Evolutionary conservation across 2,888 invertebrate genomes (phyloP), one percentile per base, ranked within the genome.

Genomic region (Harpalus rufipes): DNA sequence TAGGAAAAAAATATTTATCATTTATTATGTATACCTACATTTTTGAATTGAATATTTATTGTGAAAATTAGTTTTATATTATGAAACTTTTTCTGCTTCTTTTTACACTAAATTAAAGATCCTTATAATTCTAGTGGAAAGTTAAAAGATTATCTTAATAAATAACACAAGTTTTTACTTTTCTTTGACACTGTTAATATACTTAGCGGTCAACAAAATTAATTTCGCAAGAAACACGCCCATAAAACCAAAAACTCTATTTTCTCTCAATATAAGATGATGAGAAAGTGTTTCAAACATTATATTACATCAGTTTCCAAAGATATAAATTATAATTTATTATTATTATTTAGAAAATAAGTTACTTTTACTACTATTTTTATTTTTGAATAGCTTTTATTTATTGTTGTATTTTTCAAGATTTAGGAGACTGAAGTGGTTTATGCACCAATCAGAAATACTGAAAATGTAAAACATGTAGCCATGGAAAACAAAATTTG

Each of bases 151-250:
- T 58, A 32, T 4, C 39, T n/a, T 3, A 51, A 44, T 65, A 84
- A 61, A 78, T 18, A 44, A 18, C 44, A 41, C 18, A 14, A 78
- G 14, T 2, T 16, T 61, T 61, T 61, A 18, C 16, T 61, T 10
- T 61, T 61, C 61, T 16, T 21, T 18, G 18, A 61, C 21, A 21
- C 61, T 16, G n/a, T 8, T 61, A 61, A 61, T 18, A 61, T 16
- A 16, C 0, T 16, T 72, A 7, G 10, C 8, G 25, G 18, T 72
- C 32, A 18, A 10, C 32, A 4, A 63, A 63, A 68, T 68, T 18
- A n/a, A 18, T 68, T 68, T 39, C 63, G 8, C 63, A 63, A 10
- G 63, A 63, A 68, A 51, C 44, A 51, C 44, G 12, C 44, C 44
- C 6, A 12, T 51, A 10, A 44, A 12, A 10, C 12, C 44, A 51